Conservation (phyloP, 2,797 vertebrate genomes). For the Pachyuromys duprasi region DNA sequence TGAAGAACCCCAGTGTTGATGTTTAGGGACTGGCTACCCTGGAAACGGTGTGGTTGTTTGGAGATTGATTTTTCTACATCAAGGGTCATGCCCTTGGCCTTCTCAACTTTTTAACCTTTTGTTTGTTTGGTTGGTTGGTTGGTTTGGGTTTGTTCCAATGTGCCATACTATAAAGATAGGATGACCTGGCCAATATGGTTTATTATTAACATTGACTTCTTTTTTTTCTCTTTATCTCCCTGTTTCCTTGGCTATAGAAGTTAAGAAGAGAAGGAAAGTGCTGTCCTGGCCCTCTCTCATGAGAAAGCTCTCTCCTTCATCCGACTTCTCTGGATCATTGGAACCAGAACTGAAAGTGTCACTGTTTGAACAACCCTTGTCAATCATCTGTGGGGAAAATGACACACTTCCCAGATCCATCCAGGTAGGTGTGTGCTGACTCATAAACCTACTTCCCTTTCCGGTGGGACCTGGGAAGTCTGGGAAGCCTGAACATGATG, state of each 20-base stretch:
- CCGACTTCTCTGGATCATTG: slow-evolving; percentile 82
- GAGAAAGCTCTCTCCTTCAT: slow-evolving; percentile 84
- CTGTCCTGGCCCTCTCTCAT: slow-evolving; percentile 89
- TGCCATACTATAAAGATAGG: background rate
- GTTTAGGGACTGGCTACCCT: slow-evolving; percentile 78
- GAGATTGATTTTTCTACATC: slow-evolving; percentile 51
- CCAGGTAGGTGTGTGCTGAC: slow-evolving; percentile 86
- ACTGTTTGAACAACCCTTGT: slow-evolving; percentile 93
- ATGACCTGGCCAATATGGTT: background rate
- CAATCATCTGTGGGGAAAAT: slow-evolving; percentile 89
- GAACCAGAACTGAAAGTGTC: slow-evolving; percentile 84
- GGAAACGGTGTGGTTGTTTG: slow-evolving; percentile 77
- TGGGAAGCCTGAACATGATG: background rate
- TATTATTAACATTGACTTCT: too few species aligned
- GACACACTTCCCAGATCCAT: slow-evolving; percentile 91
- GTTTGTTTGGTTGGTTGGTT: too few species aligned
- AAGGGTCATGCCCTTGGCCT: slow-evolving; percentile 59
- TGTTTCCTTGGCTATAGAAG: slow-evolving; percentile 84
- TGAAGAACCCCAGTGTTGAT: slow-evolving; percentile 69
- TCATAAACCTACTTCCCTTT: background rate
- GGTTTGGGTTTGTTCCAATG: background rate
- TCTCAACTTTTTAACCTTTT: slow-evolving; percentile 16
- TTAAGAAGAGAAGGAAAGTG: slow-evolving; percentile 90
- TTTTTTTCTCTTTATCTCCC: slow-evolving; percentile 35
- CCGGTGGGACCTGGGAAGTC: background rate